Percentiles rank a stretch among this genome's conserved stretches.
Evolutionary conservation across 2,888 invertebrate genomes (phyloP).

Genomic region (Orthosia gothica): DNA sequence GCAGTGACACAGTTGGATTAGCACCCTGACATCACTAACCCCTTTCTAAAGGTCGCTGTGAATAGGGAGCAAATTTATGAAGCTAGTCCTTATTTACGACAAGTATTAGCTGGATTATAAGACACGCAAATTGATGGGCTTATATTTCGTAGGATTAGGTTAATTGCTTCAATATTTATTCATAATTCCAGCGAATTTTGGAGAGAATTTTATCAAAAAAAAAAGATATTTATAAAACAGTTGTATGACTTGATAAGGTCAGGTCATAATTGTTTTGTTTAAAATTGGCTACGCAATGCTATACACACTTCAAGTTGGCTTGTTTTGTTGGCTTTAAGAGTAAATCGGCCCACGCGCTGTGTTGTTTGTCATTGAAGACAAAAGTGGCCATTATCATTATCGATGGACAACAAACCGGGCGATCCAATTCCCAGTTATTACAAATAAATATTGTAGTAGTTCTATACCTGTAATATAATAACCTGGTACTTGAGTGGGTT

Average conservation of each 20-base stretch:
- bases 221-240: neutral
- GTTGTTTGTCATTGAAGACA: neutral
- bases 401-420: neutral
- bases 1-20: slow-evolving; percentile 72
- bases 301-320: neutral
- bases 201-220: neutral
- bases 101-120: slow-evolving; percentile 46
- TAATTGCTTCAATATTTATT: slow-evolving; percentile 21
- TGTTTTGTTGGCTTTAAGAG: slow-evolving; percentile 4
- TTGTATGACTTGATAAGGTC: neutral
- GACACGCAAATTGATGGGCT: slow-evolving; percentile 44
- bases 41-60: slow-evolving; percentile 72
- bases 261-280: too few relatives aligned
- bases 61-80: slow-evolving; percentile 60
- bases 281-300: too few relatives aligned
- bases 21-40: slow-evolving; percentile 72
- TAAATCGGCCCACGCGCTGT: neutral
- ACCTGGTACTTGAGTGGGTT: neutral
- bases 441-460: neutral
- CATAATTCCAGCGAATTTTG: neutral
- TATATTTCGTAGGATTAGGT: slow-evolving; percentile 43
- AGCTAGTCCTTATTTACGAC: slow-evolving; percentile 61
- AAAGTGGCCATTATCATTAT: neutral
- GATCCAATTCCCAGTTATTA: too few relatives aligned
- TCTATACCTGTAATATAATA: neutral